Evolutionary conservation across 2,888 invertebrate genomes (phyloP), one percentile per base, ranked within the genome.

Genomic region (Agrochola circellaris): DNA sequence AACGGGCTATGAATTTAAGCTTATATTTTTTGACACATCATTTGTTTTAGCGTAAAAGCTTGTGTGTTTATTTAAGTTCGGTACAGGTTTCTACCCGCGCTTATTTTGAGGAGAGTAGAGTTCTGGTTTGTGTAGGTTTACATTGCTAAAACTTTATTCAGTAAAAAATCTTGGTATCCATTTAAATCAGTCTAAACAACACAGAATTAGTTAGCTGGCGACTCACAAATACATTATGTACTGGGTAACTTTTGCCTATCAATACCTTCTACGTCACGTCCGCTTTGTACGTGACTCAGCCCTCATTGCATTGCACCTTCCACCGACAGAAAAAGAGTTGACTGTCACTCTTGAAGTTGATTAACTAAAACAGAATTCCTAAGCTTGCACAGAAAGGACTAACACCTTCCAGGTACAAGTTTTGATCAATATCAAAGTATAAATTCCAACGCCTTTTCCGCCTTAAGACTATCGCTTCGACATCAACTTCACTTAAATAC

Each of bases 231-330:
- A 23, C 23, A 51, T n/a, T n/a, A 51, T 51, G 51, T n/a, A 51
- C 26, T 58, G 7, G 6, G 13, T 6, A 15, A 26, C 20, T 20
- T 65, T 65, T 45, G 73, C 1, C 7, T 42, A 7, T 54, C 23
- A 73, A 56, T 73, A 20, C 23, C 17, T 73, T 42, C 30, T 20
- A 30, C 17, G 23, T 56, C 42, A n/a, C n/a, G 73, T 73, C 1
- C 73, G 13, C 13, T 56, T 54, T 1, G 30, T 54, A 56, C 54
- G 54, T 56, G 73, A 56, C 54, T 26, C 54, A 26, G 26, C 26
- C 7, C 26, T 54, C 3, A 56, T 73, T 56, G 30, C 26, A 51
- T 51, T 51, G 9, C 15, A 20, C 3, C 34, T 48, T 34, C 48
- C 20, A 48, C 9, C 26, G 48, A 48, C 5, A 1, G 13, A 20